Evolutionary conservation across 2,113 vertebrate genomes (phyloP).

Genomic region (Heloderma charlesbogerti): DNA sequence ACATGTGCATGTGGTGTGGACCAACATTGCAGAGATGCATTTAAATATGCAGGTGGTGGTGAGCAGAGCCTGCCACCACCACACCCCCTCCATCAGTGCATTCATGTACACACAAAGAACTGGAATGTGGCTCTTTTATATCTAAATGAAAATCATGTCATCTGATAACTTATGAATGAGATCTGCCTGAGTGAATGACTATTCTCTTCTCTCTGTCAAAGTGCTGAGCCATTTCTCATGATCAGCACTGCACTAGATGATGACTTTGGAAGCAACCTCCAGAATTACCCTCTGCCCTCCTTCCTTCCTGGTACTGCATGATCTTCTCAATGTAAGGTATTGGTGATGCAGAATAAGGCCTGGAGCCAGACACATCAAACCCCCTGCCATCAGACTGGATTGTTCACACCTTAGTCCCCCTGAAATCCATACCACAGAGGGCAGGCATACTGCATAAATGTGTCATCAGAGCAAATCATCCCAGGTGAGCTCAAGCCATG

Average conservation of each 20-base stretch:
- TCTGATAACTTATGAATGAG: background rate
- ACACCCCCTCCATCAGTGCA: no score
- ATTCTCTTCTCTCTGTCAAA: background rate
- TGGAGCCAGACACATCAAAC: background rate
- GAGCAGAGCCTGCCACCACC: no score
- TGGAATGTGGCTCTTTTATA: background rate
- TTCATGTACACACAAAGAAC: no score
- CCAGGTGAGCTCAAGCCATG: background rate
- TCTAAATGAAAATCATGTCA: background rate
- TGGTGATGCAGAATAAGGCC: background rate
- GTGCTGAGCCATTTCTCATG: background rate
- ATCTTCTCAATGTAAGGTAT: background rate
- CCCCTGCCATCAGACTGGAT: background rate
- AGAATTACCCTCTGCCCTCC: constrained; percentile 32
- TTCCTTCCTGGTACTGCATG: constrained; percentile 26
- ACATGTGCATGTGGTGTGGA: no score
- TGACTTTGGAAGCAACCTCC: constrained; percentile 6
- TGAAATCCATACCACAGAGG: background rate
- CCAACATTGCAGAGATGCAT: no score
- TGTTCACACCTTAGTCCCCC: background rate
- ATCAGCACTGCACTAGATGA: constrained; percentile 20
- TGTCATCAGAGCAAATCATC: background rate
- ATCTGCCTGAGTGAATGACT: background rate
- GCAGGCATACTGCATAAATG: background rate
- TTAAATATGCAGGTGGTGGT: no score